Percentiles rank a stretch among this genome's conserved stretches.
phyloP scores from a whole-genome alignment of 2,888 invertebrate genomes.

The Rotaria socialis region DNA sequence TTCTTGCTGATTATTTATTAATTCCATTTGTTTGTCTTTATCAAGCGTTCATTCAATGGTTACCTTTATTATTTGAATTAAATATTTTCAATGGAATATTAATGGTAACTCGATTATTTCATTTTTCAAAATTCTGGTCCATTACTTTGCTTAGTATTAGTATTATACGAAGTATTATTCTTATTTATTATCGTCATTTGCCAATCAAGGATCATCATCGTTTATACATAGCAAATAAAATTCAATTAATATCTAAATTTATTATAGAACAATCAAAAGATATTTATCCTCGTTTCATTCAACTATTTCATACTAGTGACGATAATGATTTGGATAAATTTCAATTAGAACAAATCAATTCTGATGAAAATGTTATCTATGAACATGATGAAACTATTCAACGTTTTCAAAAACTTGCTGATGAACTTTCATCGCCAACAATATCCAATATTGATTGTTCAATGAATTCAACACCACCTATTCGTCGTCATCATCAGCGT shows the following conservation, averaged over 20 bases:
- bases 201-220: neutral
- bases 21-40: neutral
- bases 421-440: neutral
- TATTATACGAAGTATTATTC: neutral
- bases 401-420: neutral
- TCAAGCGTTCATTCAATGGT: neutral
- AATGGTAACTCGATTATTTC: neutral
- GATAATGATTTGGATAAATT: neutral
- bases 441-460: neutral
- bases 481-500: neutral
- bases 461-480: neutral
- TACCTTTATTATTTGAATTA: neutral
- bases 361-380: neutral
- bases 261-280: neutral
- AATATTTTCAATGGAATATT: slow-evolving; percentile 7
- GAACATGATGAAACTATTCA: neutral
- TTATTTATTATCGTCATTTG: neutral
- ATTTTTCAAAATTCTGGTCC: neutral
- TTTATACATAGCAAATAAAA: neutral
- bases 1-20: neutral
- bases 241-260: neutral
- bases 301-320: neutral
- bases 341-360: neutral
- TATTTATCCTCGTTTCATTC: neutral
- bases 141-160: neutral